phyloP scores from a whole-genome alignment of 2,113 vertebrate species.

The Corythornis madagascariensis region DNA sequence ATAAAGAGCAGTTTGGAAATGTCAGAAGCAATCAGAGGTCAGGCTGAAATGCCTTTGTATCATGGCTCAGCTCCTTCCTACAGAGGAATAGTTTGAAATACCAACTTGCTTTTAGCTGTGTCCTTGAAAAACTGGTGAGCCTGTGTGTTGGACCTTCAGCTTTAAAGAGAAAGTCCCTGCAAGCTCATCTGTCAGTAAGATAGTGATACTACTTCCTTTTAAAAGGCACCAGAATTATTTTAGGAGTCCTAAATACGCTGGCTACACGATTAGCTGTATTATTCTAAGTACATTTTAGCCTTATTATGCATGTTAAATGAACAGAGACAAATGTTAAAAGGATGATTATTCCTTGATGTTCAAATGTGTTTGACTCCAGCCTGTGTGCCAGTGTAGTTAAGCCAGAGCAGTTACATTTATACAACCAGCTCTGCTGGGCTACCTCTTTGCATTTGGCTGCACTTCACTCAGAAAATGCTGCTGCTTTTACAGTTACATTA shows the following conservation, averaged over 20 bases:
- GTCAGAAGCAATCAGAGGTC: constrained; percentile 45
- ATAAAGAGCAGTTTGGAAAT: constrained; percentile 31
- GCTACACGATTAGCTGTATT: not conserved
- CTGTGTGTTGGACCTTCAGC: not conserved
- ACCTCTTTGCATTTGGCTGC: not conserved
- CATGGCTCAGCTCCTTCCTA: not conserved
- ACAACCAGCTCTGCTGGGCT: not conserved
- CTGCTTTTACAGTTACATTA: constrained; percentile 24
- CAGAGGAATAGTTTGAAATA: not conserved
- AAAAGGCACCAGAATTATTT: not conserved
- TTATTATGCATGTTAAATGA: not conserved
- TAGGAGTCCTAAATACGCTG: not conserved
- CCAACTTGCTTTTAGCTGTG: not conserved
- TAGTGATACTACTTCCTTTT: not conserved
- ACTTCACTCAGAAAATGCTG: not conserved
- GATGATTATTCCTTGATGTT: not conserved
- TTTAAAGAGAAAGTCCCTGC: not conserved
- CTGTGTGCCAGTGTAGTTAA: not conserved
- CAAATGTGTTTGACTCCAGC: not conserved
- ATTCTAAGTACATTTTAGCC: not conserved
- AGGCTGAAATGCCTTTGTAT: not conserved
- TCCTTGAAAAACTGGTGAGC: not conserved
- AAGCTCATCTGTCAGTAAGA: not conserved
- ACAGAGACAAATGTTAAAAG: constrained; percentile 1
- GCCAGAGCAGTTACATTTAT: not conserved